Evolutionary conservation across 2,113 vertebrate species (phyloP).

Genomic region (Isurus oxyrinchus): DNA sequence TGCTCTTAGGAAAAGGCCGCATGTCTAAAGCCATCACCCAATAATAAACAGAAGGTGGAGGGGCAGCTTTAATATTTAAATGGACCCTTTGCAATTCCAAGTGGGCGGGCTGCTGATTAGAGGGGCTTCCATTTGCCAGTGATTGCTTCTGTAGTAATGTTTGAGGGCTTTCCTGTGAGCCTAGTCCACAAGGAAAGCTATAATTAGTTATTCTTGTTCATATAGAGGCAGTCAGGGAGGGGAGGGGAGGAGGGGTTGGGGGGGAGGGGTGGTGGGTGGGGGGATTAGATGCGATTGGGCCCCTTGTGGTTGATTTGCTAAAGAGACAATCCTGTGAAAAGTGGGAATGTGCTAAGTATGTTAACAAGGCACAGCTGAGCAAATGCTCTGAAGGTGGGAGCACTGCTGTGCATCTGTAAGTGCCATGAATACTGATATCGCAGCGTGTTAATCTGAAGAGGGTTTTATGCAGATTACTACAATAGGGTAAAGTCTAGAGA

Average conservation of each 20-base stretch:
- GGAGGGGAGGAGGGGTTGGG: too few species aligned
- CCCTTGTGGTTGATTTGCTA: neutral
- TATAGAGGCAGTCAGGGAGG: neutral
- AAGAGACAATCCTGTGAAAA: neutral
- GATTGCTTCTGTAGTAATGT: neutral
- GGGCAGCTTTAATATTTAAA: neutral
- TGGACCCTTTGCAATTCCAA: neutral
- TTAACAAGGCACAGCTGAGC: neutral
- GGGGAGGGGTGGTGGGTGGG: too few species aligned
- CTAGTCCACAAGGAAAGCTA: neutral
- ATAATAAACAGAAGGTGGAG: neutral
- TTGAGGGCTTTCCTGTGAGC: neutral
- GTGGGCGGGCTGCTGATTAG: neutral
- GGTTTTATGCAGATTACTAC: neutral
- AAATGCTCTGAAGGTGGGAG: neutral
- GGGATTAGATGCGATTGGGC: neutral
- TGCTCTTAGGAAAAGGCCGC: neutral
- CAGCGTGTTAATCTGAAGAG: neutral
- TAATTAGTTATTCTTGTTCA: slow-evolving; percentile 24
- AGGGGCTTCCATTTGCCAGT: neutral
- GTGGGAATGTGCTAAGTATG: neutral
- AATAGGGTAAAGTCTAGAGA: neutral
- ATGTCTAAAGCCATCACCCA: neutral
- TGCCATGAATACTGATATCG: slow-evolving; percentile 1
- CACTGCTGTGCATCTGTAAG: neutral